phyloP scores from a whole-genome alignment of 1,140 invertebrate species.

The Cyrtorhinus lividipennis region DNA sequence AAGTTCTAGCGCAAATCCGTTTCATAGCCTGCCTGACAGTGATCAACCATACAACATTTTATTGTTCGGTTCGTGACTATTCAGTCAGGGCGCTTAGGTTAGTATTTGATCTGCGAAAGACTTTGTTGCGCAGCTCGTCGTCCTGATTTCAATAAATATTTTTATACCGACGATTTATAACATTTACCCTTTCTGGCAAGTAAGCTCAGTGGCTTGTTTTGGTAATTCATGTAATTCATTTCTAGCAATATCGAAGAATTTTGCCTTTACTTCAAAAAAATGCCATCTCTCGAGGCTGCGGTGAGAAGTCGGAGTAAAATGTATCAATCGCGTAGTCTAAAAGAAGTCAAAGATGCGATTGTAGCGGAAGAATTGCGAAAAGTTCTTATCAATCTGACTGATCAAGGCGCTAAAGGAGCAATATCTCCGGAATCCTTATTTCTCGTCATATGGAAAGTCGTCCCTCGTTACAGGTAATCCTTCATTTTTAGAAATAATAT shows the following conservation, averaged over 20 bases:
- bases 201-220: no score
- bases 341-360: constrained; percentile 48
- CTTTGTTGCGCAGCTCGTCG: no score
- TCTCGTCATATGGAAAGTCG: constrained; percentile 72
- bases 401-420: constrained; percentile 53
- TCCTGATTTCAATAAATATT: no score
- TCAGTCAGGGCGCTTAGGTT: no score
- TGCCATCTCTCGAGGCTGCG: constrained; percentile 52
- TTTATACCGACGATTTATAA: no score
- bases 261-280: constrained; percentile 63
- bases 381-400: constrained; percentile 54
- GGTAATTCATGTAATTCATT: no score
- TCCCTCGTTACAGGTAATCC: constrained; percentile 56
- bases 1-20: no score
- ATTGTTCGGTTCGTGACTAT: no score
- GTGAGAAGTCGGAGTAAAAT: constrained; percentile 39
- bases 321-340: constrained; percentile 45
- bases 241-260: constrained; percentile 69
- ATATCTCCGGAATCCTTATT: constrained; percentile 71
- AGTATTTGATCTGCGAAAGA: no score
- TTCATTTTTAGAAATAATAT: neutral
- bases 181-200: no score
- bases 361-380: constrained; percentile 67
- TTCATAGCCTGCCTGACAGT: no score
- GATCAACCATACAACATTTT: no score